Evolutionary conservation across 2,888 invertebrate species (phyloP).

Genomic region (Callyntrura guangdongensis): DNA sequence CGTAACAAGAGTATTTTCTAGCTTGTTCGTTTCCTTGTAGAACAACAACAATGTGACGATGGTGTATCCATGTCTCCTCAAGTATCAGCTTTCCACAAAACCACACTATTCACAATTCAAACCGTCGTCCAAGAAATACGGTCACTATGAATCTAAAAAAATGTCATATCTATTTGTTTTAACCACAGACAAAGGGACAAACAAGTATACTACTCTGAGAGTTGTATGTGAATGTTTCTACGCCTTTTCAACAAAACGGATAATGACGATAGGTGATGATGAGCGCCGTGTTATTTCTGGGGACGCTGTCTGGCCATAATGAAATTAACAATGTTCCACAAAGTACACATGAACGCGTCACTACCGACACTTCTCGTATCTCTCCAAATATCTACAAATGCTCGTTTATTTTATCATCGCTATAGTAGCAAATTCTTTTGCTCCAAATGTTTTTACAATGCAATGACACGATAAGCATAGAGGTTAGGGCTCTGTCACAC

Average conservation of each 20-base stretch:
- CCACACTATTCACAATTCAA: background rate
- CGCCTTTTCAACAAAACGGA: background rate
- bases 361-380: constrained; percentile 16
- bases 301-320: constrained; percentile 7
- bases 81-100: background rate
- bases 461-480: background rate
- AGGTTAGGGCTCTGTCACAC: constrained; percentile 10
- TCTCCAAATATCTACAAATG: constrained; percentile 27
- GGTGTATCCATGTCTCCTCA: background rate
- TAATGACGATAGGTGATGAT: constrained; percentile 23
- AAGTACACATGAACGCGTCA: constrained; percentile 41
- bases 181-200: background rate
- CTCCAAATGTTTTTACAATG: background rate
- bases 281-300: constrained; percentile 17
- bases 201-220: background rate
- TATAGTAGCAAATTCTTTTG: background rate
- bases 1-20: background rate
- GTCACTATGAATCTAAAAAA: background rate
- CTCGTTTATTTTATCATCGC: constrained; percentile 36
- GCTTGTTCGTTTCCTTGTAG: background rate
- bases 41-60: background rate
- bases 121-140: background rate
- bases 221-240: background rate
- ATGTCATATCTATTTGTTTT: background rate
- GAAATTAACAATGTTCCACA: constrained; percentile 35